Percentiles rank a stretch among this genome's conserved stretches.
phyloP scores from a whole-genome alignment of 2,113 vertebrate species.

The western clawed frog (Xenopus tropicalis) region DNA sequence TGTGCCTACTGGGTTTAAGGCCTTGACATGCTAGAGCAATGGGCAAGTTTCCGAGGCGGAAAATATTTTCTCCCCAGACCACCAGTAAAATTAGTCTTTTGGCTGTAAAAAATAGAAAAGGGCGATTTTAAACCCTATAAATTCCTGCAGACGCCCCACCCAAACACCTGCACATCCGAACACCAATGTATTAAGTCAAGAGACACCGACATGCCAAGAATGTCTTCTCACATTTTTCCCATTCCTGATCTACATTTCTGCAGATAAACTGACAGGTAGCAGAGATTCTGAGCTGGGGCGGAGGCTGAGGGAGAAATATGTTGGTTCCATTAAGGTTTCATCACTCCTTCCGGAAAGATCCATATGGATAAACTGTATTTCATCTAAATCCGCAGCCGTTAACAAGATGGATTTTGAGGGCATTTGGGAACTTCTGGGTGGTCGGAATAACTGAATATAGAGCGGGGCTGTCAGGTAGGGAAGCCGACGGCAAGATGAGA shows the following conservation, averaged over 20 bases:
- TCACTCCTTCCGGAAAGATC: neutral
- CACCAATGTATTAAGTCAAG: neutral
- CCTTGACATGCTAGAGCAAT: too few relatives aligned
- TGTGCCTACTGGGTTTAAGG: too few relatives aligned
- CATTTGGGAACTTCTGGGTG: neutral
- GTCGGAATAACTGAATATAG: neutral
- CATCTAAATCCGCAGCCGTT: neutral
- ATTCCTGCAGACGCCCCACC: constrained; percentile 23
- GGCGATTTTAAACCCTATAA: constrained; percentile 13
- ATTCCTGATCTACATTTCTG: constrained; percentile 1
- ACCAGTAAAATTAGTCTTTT: constrained; percentile 2
- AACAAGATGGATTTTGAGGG: neutral
- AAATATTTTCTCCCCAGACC: neutral
- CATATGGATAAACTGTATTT: neutral
- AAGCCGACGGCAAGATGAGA: too few relatives aligned
- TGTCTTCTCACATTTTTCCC: neutral
- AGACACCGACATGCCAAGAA: neutral
- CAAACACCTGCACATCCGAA: neutral
- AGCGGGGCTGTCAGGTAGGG: too few relatives aligned
- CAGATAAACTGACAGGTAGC: constrained; percentile 32
- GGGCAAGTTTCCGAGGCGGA: too few relatives aligned
- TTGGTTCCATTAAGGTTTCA: constrained; percentile 7
- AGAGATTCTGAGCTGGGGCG: constrained; percentile 5
- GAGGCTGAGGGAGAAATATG: constrained; percentile 1
- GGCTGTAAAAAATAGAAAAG: neutral